Evolutionary conservation across 2,797 vertebrate species (phyloP), one percentile per base, ranked within the genome.

Genomic region (Diplodus sargus): DNA sequence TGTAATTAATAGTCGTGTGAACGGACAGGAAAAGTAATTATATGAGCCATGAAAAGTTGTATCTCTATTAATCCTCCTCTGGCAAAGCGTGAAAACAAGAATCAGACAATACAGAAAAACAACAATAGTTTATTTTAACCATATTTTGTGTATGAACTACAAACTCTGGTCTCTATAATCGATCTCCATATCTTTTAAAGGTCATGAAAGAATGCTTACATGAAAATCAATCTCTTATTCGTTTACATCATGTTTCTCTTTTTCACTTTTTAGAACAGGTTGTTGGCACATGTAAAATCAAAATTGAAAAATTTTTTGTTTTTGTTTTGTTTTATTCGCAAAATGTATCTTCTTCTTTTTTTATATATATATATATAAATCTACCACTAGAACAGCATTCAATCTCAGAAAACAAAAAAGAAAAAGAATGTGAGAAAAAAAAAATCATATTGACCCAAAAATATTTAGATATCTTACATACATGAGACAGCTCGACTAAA

Each of bases 41-140:
- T n/a, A 45, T 11, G 39, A 39, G 39, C 39, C 39, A 3, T 39
- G 39, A 39, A 39, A 39, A 39, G 39, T 39, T 39, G 48, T 49
- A 39, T 30, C 28, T 64, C 14, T 51, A 14, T 62, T 15, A 61
- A 2, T 49, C 10, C 0, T 47, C 13, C 20, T 64, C 13, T 42
- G 51, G 10, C 28, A 60, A 18, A 64, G 9, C 65, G 58, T 61
- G 28, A 85, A 91, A 93, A 89, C 87, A 95, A 92, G 83, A 92
- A 94, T 83, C 90, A 94, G 87, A 92, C 91, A 76, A 87, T 93
- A 94, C 90, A 94, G 92, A 95, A 96, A 97, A 90, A 93, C 96
- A 97, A 96, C 96, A 97, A 95, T 97, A 96, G 96, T 99, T 99
- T 98, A 99, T 99, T 99, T 97, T 96, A 97, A 97, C 96, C 96